Evolutionary conservation across 2,797 vertebrate genomes (phyloP).

Genomic region (Nyctibius grandis): DNA sequence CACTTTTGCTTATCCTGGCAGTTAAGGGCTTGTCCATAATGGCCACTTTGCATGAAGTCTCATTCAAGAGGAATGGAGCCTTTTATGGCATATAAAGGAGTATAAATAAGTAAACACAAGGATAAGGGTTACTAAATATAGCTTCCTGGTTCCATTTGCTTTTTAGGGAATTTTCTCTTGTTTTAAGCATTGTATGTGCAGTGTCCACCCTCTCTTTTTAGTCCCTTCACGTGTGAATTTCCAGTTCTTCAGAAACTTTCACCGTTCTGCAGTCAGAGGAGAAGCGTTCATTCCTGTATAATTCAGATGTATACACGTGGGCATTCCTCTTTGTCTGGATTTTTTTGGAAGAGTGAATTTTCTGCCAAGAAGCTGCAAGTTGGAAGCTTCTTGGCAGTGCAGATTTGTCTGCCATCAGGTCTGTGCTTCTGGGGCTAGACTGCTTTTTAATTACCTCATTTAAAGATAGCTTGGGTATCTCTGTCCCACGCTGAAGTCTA

Average conservation of each 20-base stretch:
- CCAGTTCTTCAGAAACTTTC: background rate
- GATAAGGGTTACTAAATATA: background rate
- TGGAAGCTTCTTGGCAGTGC: background rate
- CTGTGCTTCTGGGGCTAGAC: conserved; percentile 16
- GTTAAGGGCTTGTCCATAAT: background rate
- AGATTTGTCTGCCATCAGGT: background rate
- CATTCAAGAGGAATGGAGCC: background rate
- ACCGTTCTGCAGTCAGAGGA: background rate
- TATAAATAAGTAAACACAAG: background rate
- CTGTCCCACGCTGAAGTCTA: background rate
- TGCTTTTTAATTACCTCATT: conserved; percentile 6
- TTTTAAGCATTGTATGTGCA: background rate
- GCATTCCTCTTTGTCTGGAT: background rate
- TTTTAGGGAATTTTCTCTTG: background rate
- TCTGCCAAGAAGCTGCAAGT: background rate
- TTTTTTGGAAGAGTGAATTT: background rate
- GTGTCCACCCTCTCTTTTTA: background rate
- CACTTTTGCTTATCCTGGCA: background rate
- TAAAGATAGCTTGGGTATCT: background rate
- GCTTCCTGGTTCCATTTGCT: background rate
- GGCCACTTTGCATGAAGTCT: background rate
- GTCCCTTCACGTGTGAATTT: background rate
- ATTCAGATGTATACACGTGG: background rate
- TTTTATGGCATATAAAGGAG: background rate
- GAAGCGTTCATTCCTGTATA: background rate